Evolutionary conservation across 2,888 invertebrate genomes (phyloP).

Genomic region (Leptopilina myrica): DNA sequence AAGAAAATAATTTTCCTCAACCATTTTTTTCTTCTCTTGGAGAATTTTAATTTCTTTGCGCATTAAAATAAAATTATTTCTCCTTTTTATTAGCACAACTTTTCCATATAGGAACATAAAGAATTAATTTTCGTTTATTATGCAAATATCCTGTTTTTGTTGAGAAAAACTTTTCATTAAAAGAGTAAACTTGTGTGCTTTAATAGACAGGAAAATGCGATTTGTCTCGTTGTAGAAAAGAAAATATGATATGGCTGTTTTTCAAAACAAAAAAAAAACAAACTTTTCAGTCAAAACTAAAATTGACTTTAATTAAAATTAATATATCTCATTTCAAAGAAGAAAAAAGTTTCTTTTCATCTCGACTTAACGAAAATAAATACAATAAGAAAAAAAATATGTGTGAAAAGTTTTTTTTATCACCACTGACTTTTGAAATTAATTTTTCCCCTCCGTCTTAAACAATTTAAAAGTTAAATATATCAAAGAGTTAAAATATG

Average conservation of each 20-base stretch:
- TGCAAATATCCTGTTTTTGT: not conserved
- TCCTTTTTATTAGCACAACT: not conserved
- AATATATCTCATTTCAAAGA: not conserved
- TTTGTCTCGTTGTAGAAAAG: not conserved
- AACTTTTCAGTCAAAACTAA: not conserved
- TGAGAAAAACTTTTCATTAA: not conserved
- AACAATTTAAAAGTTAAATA: too few relatives aligned
- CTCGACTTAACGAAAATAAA: not conserved
- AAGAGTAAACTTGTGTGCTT: not conserved
- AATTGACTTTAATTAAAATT: not conserved
- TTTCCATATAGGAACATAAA: not conserved
- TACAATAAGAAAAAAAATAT: not conserved
- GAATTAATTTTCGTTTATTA: not conserved
- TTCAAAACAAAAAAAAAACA: not conserved
- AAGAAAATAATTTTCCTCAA: too few relatives aligned
- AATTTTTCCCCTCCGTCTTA: too few relatives aligned
- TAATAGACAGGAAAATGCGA: not conserved
- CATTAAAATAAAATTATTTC: too few relatives aligned
- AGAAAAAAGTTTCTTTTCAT: not conserved
- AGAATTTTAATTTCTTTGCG: too few relatives aligned
- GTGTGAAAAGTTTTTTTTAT: not conserved
- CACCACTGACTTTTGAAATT: too few relatives aligned
- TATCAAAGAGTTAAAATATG: too few relatives aligned
- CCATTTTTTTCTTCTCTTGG: too few relatives aligned
- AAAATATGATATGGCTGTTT: not conserved